These are phyloP conservation scores for Nomada fabriciana DNA, from an alignment of 2,888 invertebrate species.

Conservation along the genomic window DNA sequence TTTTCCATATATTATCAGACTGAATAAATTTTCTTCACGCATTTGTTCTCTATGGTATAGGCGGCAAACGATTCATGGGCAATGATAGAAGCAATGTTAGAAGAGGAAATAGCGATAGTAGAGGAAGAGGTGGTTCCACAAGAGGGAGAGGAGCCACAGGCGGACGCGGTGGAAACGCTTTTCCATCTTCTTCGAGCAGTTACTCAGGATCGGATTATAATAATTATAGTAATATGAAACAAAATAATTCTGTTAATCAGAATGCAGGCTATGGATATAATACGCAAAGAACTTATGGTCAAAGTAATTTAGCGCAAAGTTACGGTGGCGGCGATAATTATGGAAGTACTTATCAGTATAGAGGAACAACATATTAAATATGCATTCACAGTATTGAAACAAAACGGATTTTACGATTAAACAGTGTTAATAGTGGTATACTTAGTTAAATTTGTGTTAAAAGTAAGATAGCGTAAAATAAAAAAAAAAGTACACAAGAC, in stretches of 20 bases:
- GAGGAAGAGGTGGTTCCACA: slow-evolving; percentile 66
- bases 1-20: neutral
- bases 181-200: slow-evolving; percentile 69
- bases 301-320: slow-evolving; percentile 68
- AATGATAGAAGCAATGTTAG: slow-evolving; percentile 66
- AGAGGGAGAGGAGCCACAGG: slow-evolving; percentile 66
- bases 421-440: slow-evolving; percentile 42
- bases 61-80: slow-evolving; percentile 73
- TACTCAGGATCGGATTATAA: slow-evolving; percentile 75
- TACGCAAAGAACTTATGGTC: slow-evolving; percentile 74
- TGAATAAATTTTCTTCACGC: neutral
- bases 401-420: slow-evolving; percentile 38
- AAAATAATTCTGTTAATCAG: slow-evolving; percentile 64
- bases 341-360: slow-evolving; percentile 75
- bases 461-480: slow-evolving; percentile 32
- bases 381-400: slow-evolving; percentile 24
- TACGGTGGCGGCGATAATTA: slow-evolving; percentile 75
- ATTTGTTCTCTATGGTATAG: slow-evolving; percentile 53
- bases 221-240: slow-evolving; percentile 72
- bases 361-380: slow-evolving; percentile 74
- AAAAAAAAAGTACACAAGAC: slow-evolving; percentile 29
- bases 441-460: slow-evolving; percentile 59
- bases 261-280: slow-evolving; percentile 75
- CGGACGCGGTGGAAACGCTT: slow-evolving; percentile 70
- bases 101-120: slow-evolving; percentile 67